Conservation (phyloP, 2,888 invertebrate genomes). For the Nezara viridula region DNA sequence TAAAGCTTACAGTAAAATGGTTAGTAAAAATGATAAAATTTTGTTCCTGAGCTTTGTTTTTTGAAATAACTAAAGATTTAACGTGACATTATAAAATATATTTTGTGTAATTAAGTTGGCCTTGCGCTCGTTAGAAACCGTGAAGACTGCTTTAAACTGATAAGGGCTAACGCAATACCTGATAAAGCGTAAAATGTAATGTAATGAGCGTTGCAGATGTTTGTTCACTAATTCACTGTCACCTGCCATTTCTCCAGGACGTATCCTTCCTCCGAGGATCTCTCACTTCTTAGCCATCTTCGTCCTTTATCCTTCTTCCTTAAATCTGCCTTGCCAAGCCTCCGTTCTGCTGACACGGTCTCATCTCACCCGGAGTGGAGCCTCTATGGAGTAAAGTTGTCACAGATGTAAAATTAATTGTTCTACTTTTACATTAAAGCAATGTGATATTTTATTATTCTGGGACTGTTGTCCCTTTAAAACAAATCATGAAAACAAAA, state of each 20-base stretch:
- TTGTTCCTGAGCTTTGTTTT: no score
- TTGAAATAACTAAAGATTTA: no score
- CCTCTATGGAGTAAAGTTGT: no score
- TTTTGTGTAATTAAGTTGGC: background rate
- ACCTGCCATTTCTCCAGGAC: background rate
- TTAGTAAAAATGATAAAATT: no score
- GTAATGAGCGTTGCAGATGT: background rate
- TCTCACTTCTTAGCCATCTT: background rate
- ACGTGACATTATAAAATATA: constrained; percentile 17
- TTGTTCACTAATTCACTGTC: background rate
- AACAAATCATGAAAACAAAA: no score
- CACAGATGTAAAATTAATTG: no score
- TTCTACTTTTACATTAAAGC: no score
- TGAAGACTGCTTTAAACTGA: background rate
- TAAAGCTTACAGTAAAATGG: no score
- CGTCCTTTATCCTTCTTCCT: background rate
- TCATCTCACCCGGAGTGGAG: background rate
- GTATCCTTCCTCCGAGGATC: background rate
- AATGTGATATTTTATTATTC: no score
- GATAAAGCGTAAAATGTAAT: background rate
- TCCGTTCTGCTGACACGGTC: background rate
- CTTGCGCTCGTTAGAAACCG: background rate
- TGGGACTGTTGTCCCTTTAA: no score
- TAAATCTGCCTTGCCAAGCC: background rate
- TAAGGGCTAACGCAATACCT: background rate